Base-by-base conservation (phyloP, 2,888 invertebrate species). In the Abrostola triplasia region DNA sequence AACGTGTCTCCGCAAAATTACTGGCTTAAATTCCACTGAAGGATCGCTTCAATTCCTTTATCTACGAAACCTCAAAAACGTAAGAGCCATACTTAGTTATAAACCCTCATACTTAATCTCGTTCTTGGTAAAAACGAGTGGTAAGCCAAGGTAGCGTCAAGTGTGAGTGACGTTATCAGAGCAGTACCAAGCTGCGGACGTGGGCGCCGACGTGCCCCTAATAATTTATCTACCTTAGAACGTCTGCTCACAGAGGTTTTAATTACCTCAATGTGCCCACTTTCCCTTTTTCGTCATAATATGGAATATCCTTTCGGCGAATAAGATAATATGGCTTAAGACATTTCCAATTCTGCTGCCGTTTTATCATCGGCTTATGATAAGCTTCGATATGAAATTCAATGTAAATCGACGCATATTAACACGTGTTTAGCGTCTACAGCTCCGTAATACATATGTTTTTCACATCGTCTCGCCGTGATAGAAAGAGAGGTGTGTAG, bases 121-220 rank as follows among this genome's bases (percentile, higher is more conserved):
- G 73, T 82, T 85, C 82, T 81, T 77, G 76, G 76, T 80, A 83
- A 88, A 85, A 80, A 80, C 76, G 72, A 78, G 77, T 76, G 76
- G 73, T 86, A 84, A 85, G 84, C 83, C 83, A 81, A 84, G 85
- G 86, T 80, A 86, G 76, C 76, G 80, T 83, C 84, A 85, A 87
- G 86, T 88, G 89, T 87, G 88, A 92, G 85, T 90, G 93, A 92
- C 93, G 83, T 90, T 93, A 93, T 93, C 93, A 82, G 75, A 5
- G 47, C 76, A 72, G 77, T 81, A 84, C 82, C 84, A 84, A 82
- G 84, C 53, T 62, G 55, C 37, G 73, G 78, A 71, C 79, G 75
- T 79, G 77, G 82, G 77, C 79, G 77, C 58, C 76, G 74, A 72
- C 81, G 71, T 78, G 74, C 73, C 80, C 80, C 77, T 80, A 84